Evolutionary conservation across 2,797 vertebrate species (phyloP), one percentile per base, ranked within the genome.

Genomic region (Anabas testudineus): DNA sequence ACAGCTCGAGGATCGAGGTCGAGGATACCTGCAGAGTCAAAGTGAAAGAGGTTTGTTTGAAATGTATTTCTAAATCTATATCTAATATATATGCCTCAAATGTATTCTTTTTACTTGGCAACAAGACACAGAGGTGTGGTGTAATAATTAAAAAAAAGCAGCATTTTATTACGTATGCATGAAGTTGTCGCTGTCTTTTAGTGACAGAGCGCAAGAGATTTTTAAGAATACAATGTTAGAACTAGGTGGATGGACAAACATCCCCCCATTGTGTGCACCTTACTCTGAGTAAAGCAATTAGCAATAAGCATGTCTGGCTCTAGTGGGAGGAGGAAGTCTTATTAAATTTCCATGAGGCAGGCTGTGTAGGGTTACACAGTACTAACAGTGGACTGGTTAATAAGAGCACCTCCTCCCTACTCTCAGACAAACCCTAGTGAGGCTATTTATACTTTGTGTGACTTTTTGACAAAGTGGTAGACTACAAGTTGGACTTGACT

Each of bases 281-380:
- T 21, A 49, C 28, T 55, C 39, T 19, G 26, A 13, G 19, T 42
- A 7, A 42, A 55, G 32, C 32, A 36, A 48, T 54, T 24, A 48
- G 21, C 16, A 59, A 6, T 42, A 8, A 42, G 36, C 21, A 22
- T 51, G 57, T 22, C 41, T 59, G 41, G 22, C 5, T 34, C 24
- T 42, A 7, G 4, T 48, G 19, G 10, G 2, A 10, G n/a, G 52
- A 36, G 16, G 24, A 22, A 3, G 30, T 7, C n/a, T 66, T 61
- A 67, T 66, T 61, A 61, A 56, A 61, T 41, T 18, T 71, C 24
- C 37, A 67, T 57, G 61, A 0, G 2, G 22, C 36, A 43, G 34
- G 14, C 22, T 60, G 56, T 32, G 45, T 55, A 43, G 41, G 10
- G 18, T 19, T n/a, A 43, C 41, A 43, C 41, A 43, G 16, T 7